Evolutionary conservation across 2,113 vertebrate species (phyloP).

Genomic region (Ahaetulla prasina): DNA sequence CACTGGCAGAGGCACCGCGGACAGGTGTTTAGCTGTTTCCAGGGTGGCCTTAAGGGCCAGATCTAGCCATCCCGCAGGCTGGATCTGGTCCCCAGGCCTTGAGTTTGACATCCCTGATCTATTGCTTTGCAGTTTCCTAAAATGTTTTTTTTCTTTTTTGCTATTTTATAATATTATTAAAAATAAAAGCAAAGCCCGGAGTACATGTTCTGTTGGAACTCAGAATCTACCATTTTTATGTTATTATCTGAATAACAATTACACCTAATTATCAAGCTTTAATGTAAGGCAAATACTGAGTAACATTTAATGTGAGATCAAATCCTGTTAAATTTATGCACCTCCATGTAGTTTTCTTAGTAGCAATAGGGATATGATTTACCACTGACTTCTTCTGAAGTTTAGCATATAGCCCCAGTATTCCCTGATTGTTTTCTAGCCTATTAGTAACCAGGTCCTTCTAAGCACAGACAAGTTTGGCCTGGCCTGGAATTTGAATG

Average conservation of each 20-base stretch:
- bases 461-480: background rate
- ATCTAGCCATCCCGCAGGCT: too few relatives aligned
- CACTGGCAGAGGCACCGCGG: too few relatives aligned
- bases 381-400: background rate
- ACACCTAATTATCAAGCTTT: background rate
- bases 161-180: constrained; percentile 12
- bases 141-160: constrained; percentile 14
- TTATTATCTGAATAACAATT: background rate
- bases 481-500: background rate
- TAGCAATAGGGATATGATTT: background rate
- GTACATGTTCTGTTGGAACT: background rate
- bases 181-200: background rate
- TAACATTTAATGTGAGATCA: background rate
- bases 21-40: too few relatives aligned
- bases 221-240: background rate
- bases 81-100: too few relatives aligned
- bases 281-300: background rate
- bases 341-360: background rate
- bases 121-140: background rate
- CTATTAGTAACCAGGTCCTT: background rate
- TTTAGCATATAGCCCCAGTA: background rate
- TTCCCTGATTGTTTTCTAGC: background rate
- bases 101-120: background rate
- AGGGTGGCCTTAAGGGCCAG: too few relatives aligned
- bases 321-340: background rate